These are phyloP conservation scores for Smithornis capensis DNA, from an alignment of 2,113 vertebrate genomes.

Conservation along the genomic window DNA sequence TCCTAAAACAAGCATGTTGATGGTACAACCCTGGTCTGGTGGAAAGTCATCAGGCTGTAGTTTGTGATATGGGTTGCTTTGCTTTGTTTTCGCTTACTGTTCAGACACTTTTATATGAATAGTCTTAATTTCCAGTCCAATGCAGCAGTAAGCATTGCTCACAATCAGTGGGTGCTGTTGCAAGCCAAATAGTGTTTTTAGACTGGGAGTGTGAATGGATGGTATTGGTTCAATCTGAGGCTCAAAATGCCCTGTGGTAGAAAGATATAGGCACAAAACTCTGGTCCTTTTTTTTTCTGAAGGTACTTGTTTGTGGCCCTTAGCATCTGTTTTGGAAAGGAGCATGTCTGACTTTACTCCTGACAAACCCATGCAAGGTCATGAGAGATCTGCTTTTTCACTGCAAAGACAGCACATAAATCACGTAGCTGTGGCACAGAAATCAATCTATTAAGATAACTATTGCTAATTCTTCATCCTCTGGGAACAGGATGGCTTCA, in stretches of 20 bases:
- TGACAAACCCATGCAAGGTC: not conserved
- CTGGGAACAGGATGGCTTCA: not conserved
- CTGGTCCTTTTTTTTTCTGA: not conserved
- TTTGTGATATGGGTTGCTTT: not conserved
- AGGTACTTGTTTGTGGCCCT: not conserved
- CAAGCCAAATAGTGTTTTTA: not conserved
- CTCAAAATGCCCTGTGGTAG: not conserved
- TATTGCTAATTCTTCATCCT: constrained; percentile 9
- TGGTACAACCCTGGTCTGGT: not conserved
- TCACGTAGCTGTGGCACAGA: not conserved
- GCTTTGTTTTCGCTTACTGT: not conserved
- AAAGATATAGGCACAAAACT: not conserved
- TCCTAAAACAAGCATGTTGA: constrained; percentile 24
- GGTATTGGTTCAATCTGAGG: not conserved
- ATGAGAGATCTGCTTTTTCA: not conserved
- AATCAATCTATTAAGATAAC: not conserved
- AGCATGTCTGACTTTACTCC: not conserved
- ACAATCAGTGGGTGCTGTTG: not conserved
- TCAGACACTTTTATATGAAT: not conserved
- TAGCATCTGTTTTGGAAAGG: not conserved
- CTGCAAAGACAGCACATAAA: not conserved
- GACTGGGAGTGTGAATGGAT: not conserved
- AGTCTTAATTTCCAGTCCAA: not conserved
- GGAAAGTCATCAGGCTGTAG: not conserved
- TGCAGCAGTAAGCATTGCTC: not conserved